Evolutionary conservation across 92 coral and sea anemone genomes (phyloP).

Genomic region (Palythoa caribaeorum): DNA sequence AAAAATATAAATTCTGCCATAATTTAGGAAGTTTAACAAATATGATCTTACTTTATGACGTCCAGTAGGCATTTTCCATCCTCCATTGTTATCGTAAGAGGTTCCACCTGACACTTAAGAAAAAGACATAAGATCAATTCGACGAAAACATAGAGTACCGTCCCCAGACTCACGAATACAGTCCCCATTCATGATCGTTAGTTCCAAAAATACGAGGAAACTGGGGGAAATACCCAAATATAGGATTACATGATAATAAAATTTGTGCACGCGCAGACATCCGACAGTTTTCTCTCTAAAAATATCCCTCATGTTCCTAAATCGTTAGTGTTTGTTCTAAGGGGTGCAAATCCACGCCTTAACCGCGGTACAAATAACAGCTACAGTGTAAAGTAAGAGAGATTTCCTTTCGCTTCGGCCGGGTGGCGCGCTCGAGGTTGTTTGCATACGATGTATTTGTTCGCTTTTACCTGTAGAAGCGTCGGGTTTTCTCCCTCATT

Average conservation of each 20-base stretch:
- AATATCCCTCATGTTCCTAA: slow-evolving; percentile 34
- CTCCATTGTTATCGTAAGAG: slow-evolving; percentile 77
- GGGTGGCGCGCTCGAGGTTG: slow-evolving; percentile 87
- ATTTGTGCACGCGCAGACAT: slow-evolving; percentile 51
- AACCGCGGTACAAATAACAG: slow-evolving; percentile 69
- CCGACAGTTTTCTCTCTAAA: slow-evolving; percentile 59
- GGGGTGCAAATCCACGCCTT: slow-evolving; percentile 86
- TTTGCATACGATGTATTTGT: slow-evolving; percentile 83
- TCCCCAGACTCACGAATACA: slow-evolving; percentile 23
- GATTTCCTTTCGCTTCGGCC: slow-evolving; percentile 79
- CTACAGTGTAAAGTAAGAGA: slow-evolving; percentile 57
- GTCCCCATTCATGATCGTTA: slow-evolving; percentile 33
- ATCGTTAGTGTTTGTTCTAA: slow-evolving; percentile 26
- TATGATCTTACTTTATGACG: slow-evolving; percentile 85
- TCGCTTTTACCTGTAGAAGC: slow-evolving; percentile 70
- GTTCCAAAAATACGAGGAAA: slow-evolving; percentile 44
- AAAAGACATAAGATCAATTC: slow-evolving; percentile 1
- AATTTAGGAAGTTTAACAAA: slow-evolving; percentile 5
- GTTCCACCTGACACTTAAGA: slow-evolving; percentile 15
- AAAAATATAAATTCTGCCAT: slow-evolving; percentile 2
- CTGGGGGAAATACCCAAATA: slow-evolving; percentile 49
- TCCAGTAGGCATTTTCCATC: slow-evolving; percentile 96
- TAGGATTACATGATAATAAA: slow-evolving; percentile 42
- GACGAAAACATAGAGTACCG: slow-evolving; percentile 2
- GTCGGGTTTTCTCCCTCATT: slow-evolving; percentile 75